A percentile compares a stretch with the other conserved stretches of the same genome.
Evolutionary conservation across 2,888 invertebrate species (phyloP).

Genomic region (Tholera decimalis): DNA sequence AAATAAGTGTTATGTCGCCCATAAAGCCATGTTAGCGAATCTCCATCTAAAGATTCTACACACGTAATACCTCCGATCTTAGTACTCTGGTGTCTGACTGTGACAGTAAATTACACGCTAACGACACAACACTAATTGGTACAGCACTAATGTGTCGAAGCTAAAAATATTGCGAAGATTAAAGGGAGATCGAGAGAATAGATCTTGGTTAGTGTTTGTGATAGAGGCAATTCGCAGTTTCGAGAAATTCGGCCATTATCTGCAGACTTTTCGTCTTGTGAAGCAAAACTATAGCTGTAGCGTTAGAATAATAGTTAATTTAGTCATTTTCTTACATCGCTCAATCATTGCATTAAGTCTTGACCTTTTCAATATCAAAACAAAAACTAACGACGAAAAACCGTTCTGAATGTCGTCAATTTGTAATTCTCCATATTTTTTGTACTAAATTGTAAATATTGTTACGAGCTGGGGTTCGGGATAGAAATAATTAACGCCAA

Average conservation of each 20-base stretch:
- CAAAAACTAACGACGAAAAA: too few relatives aligned
- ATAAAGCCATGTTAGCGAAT: too few relatives aligned
- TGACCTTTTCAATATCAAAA: too few relatives aligned
- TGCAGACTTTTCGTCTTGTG: constrained; percentile 15
- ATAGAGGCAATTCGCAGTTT: constrained; percentile 34
- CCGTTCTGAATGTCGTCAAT: too few relatives aligned
- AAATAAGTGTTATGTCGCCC: neutral
- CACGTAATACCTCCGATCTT: constrained; percentile 66
- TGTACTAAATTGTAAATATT: too few relatives aligned
- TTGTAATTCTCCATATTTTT: too few relatives aligned
- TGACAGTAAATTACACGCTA: constrained; percentile 87
- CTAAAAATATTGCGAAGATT: constrained; percentile 78
- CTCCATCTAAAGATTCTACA: constrained; percentile 27
- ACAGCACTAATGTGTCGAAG: constrained; percentile 79
- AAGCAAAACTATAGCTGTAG: neutral
- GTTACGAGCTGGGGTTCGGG: too few relatives aligned
- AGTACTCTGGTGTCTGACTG: constrained; percentile 77
- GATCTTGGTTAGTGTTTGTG: constrained; percentile 51
- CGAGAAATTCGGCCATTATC: constrained; percentile 26
- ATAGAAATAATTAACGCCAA: too few relatives aligned
- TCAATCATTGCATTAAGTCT: too few relatives aligned
- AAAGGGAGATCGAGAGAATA: constrained; percentile 52
- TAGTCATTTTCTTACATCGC: neutral
- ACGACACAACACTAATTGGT: constrained; percentile 86
- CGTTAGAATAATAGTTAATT: neutral